Evolutionary conservation across 1,140 invertebrate species (phyloP), one percentile per base, ranked within the genome.

Genomic region (Drosophila hydei): DNA sequence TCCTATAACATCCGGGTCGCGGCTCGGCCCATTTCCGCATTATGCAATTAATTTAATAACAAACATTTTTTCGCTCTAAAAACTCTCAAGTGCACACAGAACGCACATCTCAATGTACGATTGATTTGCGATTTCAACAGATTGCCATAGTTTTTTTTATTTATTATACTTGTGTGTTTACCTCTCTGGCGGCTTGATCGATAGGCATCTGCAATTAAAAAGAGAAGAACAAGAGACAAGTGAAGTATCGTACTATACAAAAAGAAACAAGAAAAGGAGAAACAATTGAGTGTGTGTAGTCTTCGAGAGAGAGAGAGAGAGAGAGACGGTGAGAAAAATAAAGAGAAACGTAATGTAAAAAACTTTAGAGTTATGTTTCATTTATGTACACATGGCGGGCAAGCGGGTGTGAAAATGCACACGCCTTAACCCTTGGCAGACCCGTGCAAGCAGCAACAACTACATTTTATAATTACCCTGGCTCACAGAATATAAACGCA

Each of bases 151-250:
- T 7, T 42, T 14, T 42, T 42, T 42, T 40, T 40, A 5, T 71
- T 77, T 84, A 79, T 85, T 89, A 77, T 89, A 89, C 73, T 83
- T 87, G 73, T 81, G 68, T 91, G 83, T 91, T 91, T 94, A 94
- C 93, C 93, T 94, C 92, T 94, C 93, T 92, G 93, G 93, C 93
- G 93, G 93, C 93, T 94, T 94, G 93, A 94, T 94, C 93, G 93
- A 94, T 93, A 94, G 93, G 93, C 93, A 94, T 93, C 93, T 94
- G 93, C 93, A 94, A 94, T 93, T 93, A 94, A 91, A 92, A 91
- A 90, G 89, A 90, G 89, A 90, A 85, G 83, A 87, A 80, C 67
- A 90, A 87, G 79, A 94, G 81, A 92, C 93, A 91, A 85, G 90
- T 88, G 84, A 90, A 79, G 87, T 84, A 73, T 56, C 69, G 65